Conservation (phyloP, 2,797 vertebrate genomes). For the Oryzias dopingdopingensis region DNA sequence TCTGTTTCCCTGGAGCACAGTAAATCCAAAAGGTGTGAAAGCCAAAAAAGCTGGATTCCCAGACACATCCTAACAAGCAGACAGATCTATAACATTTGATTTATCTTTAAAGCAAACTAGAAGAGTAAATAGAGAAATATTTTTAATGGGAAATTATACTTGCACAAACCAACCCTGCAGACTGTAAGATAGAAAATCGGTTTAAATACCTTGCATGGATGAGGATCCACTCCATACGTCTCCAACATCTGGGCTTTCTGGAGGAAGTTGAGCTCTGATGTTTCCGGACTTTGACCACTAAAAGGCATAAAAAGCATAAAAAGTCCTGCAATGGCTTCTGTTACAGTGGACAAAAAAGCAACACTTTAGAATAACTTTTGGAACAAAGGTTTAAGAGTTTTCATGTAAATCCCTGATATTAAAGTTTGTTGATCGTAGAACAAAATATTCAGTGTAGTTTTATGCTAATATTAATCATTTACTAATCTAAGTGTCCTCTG, state of each 20-base stretch:
- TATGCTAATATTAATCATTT: no score
- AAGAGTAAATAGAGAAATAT: no score
- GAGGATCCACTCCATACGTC: constrained; percentile 96
- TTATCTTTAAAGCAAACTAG: background rate
- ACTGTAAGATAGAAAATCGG: background rate
- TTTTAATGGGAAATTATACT: background rate
- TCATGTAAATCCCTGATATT: no score
- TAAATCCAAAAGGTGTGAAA: constrained; percentile 97
- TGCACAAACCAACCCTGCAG: background rate
- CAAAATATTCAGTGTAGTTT: no score
- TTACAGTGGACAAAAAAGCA: background rate
- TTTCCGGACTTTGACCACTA: constrained; percentile 91
- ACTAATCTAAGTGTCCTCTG: no score
- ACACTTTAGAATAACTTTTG: no score
- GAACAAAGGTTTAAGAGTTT: no score
- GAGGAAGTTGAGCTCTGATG: constrained; percentile 93
- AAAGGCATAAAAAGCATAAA: background rate
- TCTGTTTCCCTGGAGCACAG: constrained; percentile 96
- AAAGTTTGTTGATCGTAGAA: no score
- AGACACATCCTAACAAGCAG: constrained; percentile 88
- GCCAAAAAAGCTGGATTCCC: constrained; percentile 96
- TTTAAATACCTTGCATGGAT: constrained; percentile 91
- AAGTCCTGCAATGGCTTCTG: background rate
- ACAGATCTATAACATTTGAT: constrained; percentile 3
- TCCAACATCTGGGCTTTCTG: constrained; percentile 96